Evolutionary conservation across 2,797 vertebrate genomes (phyloP), one percentile per base, ranked within the genome.

Genomic region (Falco columbarius): DNA sequence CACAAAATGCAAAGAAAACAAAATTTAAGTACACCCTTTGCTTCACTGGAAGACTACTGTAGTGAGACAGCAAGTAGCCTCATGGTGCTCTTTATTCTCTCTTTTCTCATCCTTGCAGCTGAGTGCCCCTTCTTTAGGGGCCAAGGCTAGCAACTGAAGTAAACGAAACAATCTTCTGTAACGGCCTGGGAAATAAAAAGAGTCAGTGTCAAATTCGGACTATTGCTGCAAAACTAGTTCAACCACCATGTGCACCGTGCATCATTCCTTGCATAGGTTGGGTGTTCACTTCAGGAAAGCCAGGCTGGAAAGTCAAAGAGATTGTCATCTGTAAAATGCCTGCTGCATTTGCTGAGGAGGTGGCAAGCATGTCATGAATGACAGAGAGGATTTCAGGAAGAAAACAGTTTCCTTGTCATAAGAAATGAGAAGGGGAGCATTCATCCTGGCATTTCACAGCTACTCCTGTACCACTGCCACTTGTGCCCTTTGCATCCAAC

Each of bases 301-400:
- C 40, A 42, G 34, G 32, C 40, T 71, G 8, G 16, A 55, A 4
- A 36, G n/a, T 17, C 62, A 19, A 8, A 67, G 51, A 56, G 27
- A 22, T 12, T 7, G 8, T 54, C 18, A 13, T 10, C 62, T 61
- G n/a, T 20, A 51, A 86, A 34, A 70, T 17, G n/a, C 32, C 34
- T 49, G 29, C 27, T 21, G 56, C 30, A 7, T 24, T 68, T 63
- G 32, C 21, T 24, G 32, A 32, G 49, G 22, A 36, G 18, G 26
- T 55, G 17, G 10, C 29, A 74, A 79, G 22, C 21, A 34, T 0
- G 2, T 40, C n/a, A 27, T 4, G 1, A 77, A 26, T 0, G 3
- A 32, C 27, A 38, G 27, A 66, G 12, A 49, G 54, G 36, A 54
- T 42, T 54, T 79, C n/a, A 38, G 29, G 12, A 65, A 55, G 34